phyloP scores from a whole-genome alignment of 2,113 vertebrate species.

The Leptosomus discolor region DNA sequence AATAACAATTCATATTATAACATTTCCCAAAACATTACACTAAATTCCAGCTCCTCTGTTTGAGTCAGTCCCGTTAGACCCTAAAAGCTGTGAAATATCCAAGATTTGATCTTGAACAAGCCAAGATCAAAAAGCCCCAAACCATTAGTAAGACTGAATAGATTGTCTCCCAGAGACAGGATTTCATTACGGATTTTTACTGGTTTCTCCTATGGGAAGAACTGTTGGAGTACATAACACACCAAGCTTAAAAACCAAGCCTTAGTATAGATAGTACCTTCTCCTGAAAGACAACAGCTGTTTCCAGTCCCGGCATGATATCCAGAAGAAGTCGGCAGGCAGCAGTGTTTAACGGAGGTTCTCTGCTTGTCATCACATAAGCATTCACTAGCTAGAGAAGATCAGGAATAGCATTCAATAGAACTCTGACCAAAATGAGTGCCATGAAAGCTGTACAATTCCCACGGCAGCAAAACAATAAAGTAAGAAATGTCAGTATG shows the following conservation, averaged over 20 bases:
- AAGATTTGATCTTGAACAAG: not conserved
- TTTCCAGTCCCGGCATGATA: constrained; percentile 98
- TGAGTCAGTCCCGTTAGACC: not conserved
- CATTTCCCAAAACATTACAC: not conserved
- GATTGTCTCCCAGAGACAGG: not conserved
- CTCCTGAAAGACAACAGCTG: constrained; percentile 96
- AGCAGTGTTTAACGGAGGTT: constrained; percentile 89
- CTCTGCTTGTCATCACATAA: constrained; percentile 98
- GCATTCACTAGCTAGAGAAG: constrained; percentile 89
- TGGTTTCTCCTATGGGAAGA: not conserved
- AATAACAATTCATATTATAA: not conserved
- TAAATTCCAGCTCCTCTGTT: not conserved
- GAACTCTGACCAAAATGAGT: constrained; percentile 14
- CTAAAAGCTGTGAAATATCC: not conserved
- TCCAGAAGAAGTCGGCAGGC: constrained; percentile 94
- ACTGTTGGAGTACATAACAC: not conserved
- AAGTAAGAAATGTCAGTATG: not conserved
- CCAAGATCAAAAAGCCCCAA: not conserved
- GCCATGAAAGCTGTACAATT: not conserved
- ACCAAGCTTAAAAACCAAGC: not conserved
- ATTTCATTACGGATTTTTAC: not conserved
- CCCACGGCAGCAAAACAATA: not conserved
- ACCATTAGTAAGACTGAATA: not conserved
- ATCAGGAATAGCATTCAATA: constrained; percentile 26
- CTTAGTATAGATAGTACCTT: constrained; percentile 77